Base-by-base conservation (phyloP, 1,140 invertebrate species). In the Atta texana region DNA sequence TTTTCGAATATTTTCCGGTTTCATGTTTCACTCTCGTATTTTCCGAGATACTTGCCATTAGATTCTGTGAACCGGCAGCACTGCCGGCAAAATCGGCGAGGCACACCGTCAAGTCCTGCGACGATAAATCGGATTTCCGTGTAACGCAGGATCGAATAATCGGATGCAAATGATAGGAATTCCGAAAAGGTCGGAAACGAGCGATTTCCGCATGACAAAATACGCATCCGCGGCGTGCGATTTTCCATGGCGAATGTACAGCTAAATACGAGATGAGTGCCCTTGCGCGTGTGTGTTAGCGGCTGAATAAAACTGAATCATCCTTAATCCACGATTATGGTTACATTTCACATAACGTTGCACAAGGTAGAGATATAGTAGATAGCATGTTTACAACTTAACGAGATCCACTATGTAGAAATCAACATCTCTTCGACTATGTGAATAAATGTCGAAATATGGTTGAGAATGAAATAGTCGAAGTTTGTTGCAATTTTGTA, bases 161-260 rank as follows among this genome's bases (percentile, higher is more conserved):
- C 80, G 80, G 69, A 84, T 84, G 80, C 80, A 84, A 84, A 84
- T 84, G 80, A 84, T 84, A 84, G 69, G 24, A 84, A 84, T 84
- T 75, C 69, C 69, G 69, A 84, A 84, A 84, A 84, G 80, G 69
- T 74, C 80, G 80, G 80, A 84, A 84, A 84, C 80, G 80, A 84
- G 80, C 71, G 80, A 84, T 84, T 84, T 84, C 80, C 80, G 80
- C 80, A 84, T 84, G 80, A 84, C 69, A 74, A 75, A 84, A 84
- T 84, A 84, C 80, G 55, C 24, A 57, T n/a, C 31, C 80, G 68
- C 68, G 24, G 68, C 57, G 80, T 12, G 69, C 39, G 55, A 84
- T 84, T 74, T 84, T 61, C 66, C 78, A 59, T 21, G 53, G 53
- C 18, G 24, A 28, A 39, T n/a, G 12, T 84, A n/a, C 69, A 61